A percentile compares a stretch with the other conserved stretches of the same genome.
These are phyloP conservation scores for Tetanocera ferruginea DNA, from an alignment of 2,888 invertebrate genomes.

Conservation along the genomic window DNA sequence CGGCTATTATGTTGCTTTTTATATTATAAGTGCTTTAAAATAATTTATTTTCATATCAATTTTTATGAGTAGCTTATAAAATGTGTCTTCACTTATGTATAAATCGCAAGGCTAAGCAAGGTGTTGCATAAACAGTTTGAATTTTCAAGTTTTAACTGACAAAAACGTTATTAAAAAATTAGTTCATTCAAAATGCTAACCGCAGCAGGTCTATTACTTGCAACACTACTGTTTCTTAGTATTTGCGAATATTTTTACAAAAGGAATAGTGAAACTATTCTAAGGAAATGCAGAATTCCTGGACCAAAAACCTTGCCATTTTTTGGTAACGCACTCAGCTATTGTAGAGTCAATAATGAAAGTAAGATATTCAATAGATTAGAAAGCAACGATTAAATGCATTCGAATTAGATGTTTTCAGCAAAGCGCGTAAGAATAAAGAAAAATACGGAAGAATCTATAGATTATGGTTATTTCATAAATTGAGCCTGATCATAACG, in stretches of 20 bases:
- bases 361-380: conserved; percentile 33
- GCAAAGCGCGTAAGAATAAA: background rate
- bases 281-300: conserved; percentile 46
- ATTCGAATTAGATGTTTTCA: background rate
- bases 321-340: conserved; percentile 50
- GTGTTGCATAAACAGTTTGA: too few relatives aligned
- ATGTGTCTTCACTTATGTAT: too few relatives aligned
- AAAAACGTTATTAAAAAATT: too few relatives aligned
- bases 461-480: conserved; percentile 42
- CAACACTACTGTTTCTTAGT: conserved; percentile 49
- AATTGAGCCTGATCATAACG: conserved; percentile 24
- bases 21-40: too few relatives aligned
- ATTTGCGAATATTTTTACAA: conserved; percentile 57
- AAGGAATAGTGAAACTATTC: conserved; percentile 55
- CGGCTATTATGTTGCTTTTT: too few relatives aligned
- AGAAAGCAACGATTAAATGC: conserved; percentile 23
- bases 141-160: too few relatives aligned
- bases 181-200: too few relatives aligned
- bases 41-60: too few relatives aligned
- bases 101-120: too few relatives aligned
- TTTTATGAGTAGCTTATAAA: too few relatives aligned
- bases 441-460: conserved; percentile 41
- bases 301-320: conserved; percentile 51
- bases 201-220: conserved; percentile 43
- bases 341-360: conserved; percentile 41